Evolutionary conservation across 2,888 invertebrate genomes (phyloP), one percentile per base, ranked within the genome.

Genomic region (Tetragnatha montana): DNA sequence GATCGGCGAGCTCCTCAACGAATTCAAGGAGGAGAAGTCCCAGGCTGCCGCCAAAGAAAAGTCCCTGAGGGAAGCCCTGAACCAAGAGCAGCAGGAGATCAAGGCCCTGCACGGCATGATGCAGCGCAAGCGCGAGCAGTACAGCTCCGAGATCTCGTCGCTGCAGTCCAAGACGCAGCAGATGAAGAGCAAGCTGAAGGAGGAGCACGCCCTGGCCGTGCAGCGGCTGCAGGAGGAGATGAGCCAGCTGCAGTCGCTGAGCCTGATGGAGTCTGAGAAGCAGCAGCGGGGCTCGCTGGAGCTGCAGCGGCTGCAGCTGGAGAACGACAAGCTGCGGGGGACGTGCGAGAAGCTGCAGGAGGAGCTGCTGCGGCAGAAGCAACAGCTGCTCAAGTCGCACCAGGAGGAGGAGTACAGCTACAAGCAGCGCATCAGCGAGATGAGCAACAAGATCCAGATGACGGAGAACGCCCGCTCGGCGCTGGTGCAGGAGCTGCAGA

Each of bases 1-100:
- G 93, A 93, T 97, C 74, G 96, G 96, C 92, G 97, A 97, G 92
- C 93, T 98, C 19, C 95, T 97, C 92, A 93, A 95, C 68, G 96
- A 96, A 91, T 94, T 96, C 92, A 95, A 95, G 92, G 94, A 95
- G 4, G 97, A 97, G 93, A 95, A 95, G n/a, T 94, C 95, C 0
- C 87, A 81, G 49, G 90, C 87, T 0, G 69, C 83, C 8, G 60
- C 84, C 68, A 73, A 69, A 49, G 90, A 90, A 68, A 90, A 87
- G 71, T 84, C 87, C 3, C 68, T 90, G 2, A 80, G 90, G 68
- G 87, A 87, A 60, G 80, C 87, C 3, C 49, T 90, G 22, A 80
- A 88, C 22, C 90, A 90, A 68, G 87, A 90, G 73, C 90, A 90
- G 71, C 90, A 90, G 60, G 90, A 90, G 47, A 82, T 90, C 47